Percentiles rank a stretch among this genome's conserved stretches.
phyloP scores from a whole-genome alignment of 2,113 vertebrate genomes.

The Nansenia antarctica region DNA sequence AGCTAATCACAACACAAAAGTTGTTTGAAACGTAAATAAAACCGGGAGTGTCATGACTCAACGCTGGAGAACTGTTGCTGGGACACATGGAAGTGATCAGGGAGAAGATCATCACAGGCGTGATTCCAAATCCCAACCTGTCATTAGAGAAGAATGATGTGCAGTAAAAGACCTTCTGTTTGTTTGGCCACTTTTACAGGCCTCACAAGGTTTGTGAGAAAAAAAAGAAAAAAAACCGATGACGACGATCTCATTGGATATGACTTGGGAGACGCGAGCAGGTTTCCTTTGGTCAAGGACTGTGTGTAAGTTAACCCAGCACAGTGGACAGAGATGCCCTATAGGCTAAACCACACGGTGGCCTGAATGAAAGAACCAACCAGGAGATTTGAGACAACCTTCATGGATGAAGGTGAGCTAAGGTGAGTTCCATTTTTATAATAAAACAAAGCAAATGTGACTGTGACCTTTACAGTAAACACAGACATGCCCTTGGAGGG shows the following conservation, averaged over 20 bases:
- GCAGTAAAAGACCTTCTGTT: constrained; percentile 17
- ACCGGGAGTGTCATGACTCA: constrained; percentile 32
- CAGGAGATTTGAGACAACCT: constrained; percentile 54
- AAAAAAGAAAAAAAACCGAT: constrained; percentile 3
- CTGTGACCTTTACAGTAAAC: constrained; percentile 67
- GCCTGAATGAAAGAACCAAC: constrained; percentile 56
- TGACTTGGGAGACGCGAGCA: constrained; percentile 51
- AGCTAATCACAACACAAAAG: constrained; percentile 37
- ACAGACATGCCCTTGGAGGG: constrained; percentile 36
- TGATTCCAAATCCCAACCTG: not conserved
- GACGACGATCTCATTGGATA: constrained; percentile 35
- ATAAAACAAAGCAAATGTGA: constrained; percentile 50
- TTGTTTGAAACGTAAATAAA: constrained; percentile 39
- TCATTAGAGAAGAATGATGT: constrained; percentile 22
- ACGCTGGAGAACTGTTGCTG: constrained; percentile 12
- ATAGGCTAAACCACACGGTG: constrained; percentile 48
- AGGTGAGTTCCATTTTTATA: constrained; percentile 48
- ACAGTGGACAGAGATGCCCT: constrained; percentile 30
- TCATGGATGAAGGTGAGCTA: constrained; percentile 49
- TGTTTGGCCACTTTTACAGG: constrained; percentile 21
- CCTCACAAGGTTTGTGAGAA: constrained; percentile 1
- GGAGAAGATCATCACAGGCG: constrained; percentile 15
- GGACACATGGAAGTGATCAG: constrained; percentile 27
- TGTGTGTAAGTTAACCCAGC: constrained; percentile 39
- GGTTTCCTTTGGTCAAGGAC: constrained; percentile 34